Base-by-base conservation (phyloP, 92 coral and sea anemone species). In the Siderastrea siderea region DNA sequence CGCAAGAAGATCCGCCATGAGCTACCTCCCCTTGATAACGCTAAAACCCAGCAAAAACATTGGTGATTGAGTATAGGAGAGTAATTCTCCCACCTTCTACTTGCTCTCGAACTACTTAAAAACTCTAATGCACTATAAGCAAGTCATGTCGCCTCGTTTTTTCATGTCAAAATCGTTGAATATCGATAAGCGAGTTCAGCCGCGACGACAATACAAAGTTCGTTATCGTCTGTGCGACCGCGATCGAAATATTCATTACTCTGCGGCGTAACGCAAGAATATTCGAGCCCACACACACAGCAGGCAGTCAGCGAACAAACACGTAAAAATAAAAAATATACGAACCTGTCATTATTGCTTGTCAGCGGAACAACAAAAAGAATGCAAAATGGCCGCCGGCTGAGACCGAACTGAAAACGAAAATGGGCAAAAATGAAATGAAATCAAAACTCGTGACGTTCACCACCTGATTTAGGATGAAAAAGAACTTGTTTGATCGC, bases 1-100 rank as follows among this genome's bases (percentile, higher is more conserved):
- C 90, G 91, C 88, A 47, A 97, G 99, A 94, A 97, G 96, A 92
- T 97, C 99, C 94, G 98, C 95, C 99, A 97, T 97, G 84, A 78
- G 88, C 92, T 84, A 85, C 61, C 83, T 85, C 5, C 89, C 83
- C 38, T 84, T 84, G 61, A 84, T 84, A 63, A 84, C 71, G 80
- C 87, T 84, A 84, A 84, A 84, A 61, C 87, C 87, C 50, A 84
- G 87, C 43, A 74, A 63, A 84, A 84, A 84, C 87, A 84, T 84
- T 61, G 80, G 81, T 73, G 72, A 71, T 73, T 84, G 69, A 1
- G 63, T 50, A 53, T 12, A 19, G 74, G 87, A 73, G 87, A 84
- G 72, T 51, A 54, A 19, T 52, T 59, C 81, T 63, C 72, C 73
- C 72, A 53, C 87, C 87, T 60, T 73, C 69, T 15, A 73, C 16